Evolutionary conservation across 2,113 vertebrate genomes (phyloP).

Genomic region (Engraulis encrasicolus): DNA sequence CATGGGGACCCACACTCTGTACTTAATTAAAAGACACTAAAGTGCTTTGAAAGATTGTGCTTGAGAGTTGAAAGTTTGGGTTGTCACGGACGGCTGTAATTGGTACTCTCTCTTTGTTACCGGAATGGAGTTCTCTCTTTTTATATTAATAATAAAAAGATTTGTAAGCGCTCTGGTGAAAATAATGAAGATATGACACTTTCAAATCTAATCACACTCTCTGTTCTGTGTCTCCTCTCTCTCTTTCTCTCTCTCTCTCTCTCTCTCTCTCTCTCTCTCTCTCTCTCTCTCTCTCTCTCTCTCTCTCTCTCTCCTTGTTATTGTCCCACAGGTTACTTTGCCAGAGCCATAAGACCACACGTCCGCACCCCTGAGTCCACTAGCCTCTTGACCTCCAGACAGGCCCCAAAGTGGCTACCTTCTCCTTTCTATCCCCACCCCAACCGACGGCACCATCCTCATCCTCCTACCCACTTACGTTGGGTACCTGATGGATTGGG

Average conservation of each 20-base stretch:
- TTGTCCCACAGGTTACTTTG: constrained; percentile 38
- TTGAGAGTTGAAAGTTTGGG: neutral
- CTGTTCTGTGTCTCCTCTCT: neutral
- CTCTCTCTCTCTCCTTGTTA: neutral
- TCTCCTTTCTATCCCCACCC: neutral
- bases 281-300: neutral
- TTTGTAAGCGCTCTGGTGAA: neutral
- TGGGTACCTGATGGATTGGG: constrained; percentile 63
- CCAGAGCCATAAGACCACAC: constrained; percentile 21
- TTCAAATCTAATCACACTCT: neutral
- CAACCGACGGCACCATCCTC: neutral
- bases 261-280: neutral
- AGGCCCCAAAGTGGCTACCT: neutral
- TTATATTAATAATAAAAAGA: neutral
- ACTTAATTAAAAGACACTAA: constrained; percentile 23
- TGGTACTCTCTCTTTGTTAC: neutral
- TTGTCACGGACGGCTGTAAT: neutral
- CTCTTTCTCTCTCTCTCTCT: neutral
- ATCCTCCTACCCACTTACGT: neutral
- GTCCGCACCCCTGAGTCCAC: constrained; percentile 42
- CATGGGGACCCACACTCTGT: constrained; percentile 4
- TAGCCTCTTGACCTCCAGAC: neutral
- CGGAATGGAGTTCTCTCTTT: neutral
- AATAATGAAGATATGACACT: neutral
- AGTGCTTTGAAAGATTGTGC: constrained; percentile 22